A percentile compares a stretch with the other conserved stretches of the same genome.
phyloP scores from a whole-genome alignment of 1,140 invertebrate genomes.

The Parasteatoda tepidariorum region DNA sequence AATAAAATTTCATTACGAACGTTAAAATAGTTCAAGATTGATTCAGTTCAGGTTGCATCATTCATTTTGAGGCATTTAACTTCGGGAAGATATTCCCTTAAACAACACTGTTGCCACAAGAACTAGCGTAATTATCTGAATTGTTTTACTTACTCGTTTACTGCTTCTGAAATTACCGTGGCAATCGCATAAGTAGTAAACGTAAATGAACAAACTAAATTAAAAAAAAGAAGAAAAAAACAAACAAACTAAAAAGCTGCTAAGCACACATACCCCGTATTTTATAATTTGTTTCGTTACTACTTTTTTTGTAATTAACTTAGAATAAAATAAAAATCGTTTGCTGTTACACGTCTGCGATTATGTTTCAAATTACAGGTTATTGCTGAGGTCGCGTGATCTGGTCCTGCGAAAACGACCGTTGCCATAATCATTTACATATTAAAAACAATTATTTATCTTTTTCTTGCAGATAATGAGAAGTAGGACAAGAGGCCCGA shows the following conservation, averaged over 20 bases:
- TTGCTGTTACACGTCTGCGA: conserved; percentile 28
- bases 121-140: conserved; percentile 17
- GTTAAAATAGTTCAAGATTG: too few relatives aligned
- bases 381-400: conserved; percentile 35
- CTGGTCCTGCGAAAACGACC: conserved; percentile 3
- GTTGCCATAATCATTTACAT: conserved; percentile 38
- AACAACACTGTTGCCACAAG: not conserved
- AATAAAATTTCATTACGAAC: too few relatives aligned
- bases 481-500: not conserved
- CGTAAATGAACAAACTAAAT: not conserved
- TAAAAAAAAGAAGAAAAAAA: not conserved
- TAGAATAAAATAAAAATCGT: conserved; percentile 30
- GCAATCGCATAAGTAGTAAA: not conserved
- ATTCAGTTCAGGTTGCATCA: too few relatives aligned
- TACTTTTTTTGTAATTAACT: conserved; percentile 48
- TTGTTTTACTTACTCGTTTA: conserved; percentile 13
- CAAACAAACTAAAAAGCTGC: not conserved
- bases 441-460: conserved; percentile 55
- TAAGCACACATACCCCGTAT: not conserved
- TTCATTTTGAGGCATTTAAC: too few relatives aligned
- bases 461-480: conserved; percentile 8
- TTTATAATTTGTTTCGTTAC: conserved; percentile 13
- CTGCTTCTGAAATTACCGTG: conserved; percentile 10
- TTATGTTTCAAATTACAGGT: conserved; percentile 57
- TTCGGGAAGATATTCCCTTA: too few relatives aligned